A percentile compares a stretch with the other conserved stretches of the same genome.
Conservation (phyloP, 2,888 invertebrate species). For the Melitaea athalia region DNA sequence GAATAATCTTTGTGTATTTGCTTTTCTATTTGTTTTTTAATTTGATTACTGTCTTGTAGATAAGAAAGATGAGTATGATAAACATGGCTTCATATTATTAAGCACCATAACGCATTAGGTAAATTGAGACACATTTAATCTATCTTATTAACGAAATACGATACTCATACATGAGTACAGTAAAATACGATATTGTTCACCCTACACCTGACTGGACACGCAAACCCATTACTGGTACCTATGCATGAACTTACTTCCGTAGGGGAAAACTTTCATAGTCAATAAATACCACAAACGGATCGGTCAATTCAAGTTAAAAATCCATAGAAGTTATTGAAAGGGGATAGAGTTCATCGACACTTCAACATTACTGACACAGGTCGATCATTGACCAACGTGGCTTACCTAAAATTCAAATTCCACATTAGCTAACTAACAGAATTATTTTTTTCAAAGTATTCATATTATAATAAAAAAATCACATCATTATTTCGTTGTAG, state of each 20-base stretch:
- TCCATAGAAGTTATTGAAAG: slow-evolving; percentile 44
- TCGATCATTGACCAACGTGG: background rate
- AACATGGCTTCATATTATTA: background rate
- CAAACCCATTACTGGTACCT: slow-evolving; percentile 52
- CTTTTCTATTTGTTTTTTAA: no score
- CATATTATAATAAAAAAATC: background rate
- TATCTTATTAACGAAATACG: slow-evolving; percentile 32
- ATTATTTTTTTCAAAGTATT: background rate
- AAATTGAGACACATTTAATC: background rate
- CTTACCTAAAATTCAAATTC: background rate
- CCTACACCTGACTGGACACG: slow-evolving; percentile 50
- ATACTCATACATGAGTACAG: slow-evolving; percentile 31
- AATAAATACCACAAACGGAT: slow-evolving; percentile 50
- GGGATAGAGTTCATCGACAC: slow-evolving; percentile 41
- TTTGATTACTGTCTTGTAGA: no score
- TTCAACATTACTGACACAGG: slow-evolving; percentile 1
- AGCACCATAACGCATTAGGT: background rate
- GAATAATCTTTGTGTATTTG: no score
- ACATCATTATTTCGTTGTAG: no score
- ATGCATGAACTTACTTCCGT: slow-evolving; percentile 59
- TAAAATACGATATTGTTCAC: slow-evolving; percentile 36
- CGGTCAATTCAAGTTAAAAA: slow-evolving; percentile 48
- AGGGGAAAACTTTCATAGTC: slow-evolving; percentile 51
- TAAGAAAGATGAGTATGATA: background rate
- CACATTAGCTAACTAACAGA: background rate